Evolutionary conservation across 2,113 vertebrate genomes (phyloP), one percentile per base, ranked within the genome.

Genomic region (Motacilla tschutschensis): DNA sequence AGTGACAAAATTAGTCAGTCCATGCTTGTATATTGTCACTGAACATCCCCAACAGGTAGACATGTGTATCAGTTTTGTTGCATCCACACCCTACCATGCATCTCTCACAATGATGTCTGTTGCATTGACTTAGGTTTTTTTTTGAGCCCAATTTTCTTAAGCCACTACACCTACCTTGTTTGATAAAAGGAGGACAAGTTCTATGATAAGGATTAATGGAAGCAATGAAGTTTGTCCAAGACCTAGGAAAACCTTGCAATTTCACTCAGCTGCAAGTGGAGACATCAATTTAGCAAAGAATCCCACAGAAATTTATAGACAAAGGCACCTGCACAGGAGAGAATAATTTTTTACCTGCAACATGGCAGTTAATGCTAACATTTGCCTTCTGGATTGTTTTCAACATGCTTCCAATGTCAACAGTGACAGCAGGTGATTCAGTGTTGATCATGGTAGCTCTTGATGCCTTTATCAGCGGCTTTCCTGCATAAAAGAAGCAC

Each of bases 311-410:
- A 80, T 58, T 19, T 60, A 54, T 20, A 67, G 55, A 17, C 0
- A 1, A 82, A 71, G 22, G 7, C 17, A 50, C 8, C 5, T 20
- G 2, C 17, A 50, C 28, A 25, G 8, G 6, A 79, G 6, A 10
- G 33, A 66, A 25, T 26, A n/a, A 57, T 70, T 85, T 90, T 97
- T 97, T 70, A 98, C 97, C 97, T 96, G 97, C 97, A 22, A 97
- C 97, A 64, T 98, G 97, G 90, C 97, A 98, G 92, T 78, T 96
- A 79, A 98, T 97, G 14, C 96, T 98, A 88, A 98, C 95, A 51
- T 98, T 97, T 76, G 89, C 87, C 75, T 94, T 95, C 41, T 29
- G 94, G 25, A 97, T 93, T 40, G 97, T 98, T 95, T 96, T 97
- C 93, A 98, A 47, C 21, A 91, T 94, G 76, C 96, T 94, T 58